These are phyloP conservation scores for Chiloscyllium punctatum DNA, from an alignment of 2,797 vertebrate genomes.

Conservation along the genomic window DNA sequence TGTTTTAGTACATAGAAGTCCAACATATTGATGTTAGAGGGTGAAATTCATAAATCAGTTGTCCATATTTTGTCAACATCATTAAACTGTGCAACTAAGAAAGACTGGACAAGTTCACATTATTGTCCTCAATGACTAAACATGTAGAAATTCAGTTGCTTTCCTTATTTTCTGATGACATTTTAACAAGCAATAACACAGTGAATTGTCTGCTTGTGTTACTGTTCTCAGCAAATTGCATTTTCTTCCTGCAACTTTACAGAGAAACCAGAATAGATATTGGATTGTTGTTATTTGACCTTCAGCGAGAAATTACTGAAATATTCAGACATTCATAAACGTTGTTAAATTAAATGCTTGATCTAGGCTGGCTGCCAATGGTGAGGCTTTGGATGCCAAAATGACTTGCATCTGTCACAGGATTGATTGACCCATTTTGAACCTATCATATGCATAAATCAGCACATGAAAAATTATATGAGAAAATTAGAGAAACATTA, in stretches of 20 bases:
- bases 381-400: slow-evolving; percentile 28
- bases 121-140: neutral
- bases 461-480: slow-evolving; percentile 17
- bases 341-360: slow-evolving; percentile 32
- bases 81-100: neutral
- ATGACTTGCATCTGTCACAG: slow-evolving; percentile 35
- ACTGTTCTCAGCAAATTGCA: neutral
- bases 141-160: neutral
- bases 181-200: neutral
- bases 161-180: neutral
- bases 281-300: neutral
- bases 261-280: neutral
- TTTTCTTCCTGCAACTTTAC: neutral
- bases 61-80: too few species aligned
- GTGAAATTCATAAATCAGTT: too few species aligned
- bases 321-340: slow-evolving; percentile 29
- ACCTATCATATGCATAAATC: neutral
- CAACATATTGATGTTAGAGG: too few species aligned
- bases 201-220: neutral
- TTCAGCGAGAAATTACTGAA: slow-evolving; percentile 20
- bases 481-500: slow-evolving; percentile 1
- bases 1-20: too few species aligned
- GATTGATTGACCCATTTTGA: slow-evolving; percentile 36
- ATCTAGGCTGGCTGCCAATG: slow-evolving; percentile 28
- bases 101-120: neutral